These are phyloP conservation scores for Zygothrica quintamaculata DNA, from an alignment of 2,888 invertebrate species.

Conservation along the genomic window DNA sequence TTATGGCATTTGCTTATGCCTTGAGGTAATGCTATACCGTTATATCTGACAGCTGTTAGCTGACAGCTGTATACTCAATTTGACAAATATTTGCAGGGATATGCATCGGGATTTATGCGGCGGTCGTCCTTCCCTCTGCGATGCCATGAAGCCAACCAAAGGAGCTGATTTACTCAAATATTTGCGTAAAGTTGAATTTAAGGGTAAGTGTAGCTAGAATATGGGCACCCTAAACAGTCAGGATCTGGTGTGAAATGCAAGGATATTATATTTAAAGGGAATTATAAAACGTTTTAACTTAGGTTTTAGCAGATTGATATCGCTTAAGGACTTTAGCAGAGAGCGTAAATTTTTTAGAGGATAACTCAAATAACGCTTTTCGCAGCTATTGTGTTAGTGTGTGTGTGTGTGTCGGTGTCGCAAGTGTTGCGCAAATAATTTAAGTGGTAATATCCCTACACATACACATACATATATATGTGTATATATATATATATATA, in stretches of 20 bases:
- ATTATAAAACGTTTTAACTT: no score
- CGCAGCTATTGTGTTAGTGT: background rate
- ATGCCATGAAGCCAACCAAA: constrained; percentile 95
- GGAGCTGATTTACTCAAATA: constrained; percentile 93
- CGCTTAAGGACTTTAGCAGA: no score
- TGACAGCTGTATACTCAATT: constrained; percentile 4
- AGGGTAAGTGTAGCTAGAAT: constrained; percentile 88
- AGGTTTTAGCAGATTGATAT: no score
- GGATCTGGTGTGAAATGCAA: no score
- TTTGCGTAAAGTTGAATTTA: constrained; percentile 93
- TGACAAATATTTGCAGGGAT: constrained; percentile 86
- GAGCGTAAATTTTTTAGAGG: no score
- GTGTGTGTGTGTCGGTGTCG: constrained; percentile 15
- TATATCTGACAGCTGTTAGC: background rate
- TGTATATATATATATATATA: no score
- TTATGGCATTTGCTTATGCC: constrained; percentile 97
- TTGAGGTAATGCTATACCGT: constrained; percentile 88
- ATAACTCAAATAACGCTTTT: background rate
- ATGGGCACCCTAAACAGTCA: no score
- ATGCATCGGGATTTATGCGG: constrained; percentile 94
- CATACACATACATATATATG: no score
- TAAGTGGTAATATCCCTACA: constrained; percentile 53
- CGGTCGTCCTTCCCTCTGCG: constrained; percentile 91
- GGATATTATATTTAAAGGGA: no score
- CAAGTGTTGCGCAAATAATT: constrained; percentile 71